These are phyloP conservation scores for Aegithalos caudatus DNA, from an alignment of 2,113 vertebrate species.

Conservation along the genomic window DNA sequence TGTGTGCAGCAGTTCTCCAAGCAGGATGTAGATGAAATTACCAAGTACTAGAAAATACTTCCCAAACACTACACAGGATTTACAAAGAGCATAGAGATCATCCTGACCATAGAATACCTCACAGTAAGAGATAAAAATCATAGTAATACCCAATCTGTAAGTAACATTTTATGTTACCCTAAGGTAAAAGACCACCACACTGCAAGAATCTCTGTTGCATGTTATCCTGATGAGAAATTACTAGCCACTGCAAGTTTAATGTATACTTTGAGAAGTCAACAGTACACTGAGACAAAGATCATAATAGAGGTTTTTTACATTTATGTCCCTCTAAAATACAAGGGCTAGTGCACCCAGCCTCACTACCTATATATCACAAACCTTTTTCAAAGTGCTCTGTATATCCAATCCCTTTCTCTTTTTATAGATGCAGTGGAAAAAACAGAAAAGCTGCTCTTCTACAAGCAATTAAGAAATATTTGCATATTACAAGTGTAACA, in stretches of 20 bases:
- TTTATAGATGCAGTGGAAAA: background rate
- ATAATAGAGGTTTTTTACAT: background rate
- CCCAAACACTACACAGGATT: background rate
- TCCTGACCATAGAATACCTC: background rate
- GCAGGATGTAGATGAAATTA: background rate
- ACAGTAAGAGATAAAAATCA: background rate
- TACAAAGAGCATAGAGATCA: background rate
- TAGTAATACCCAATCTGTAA: background rate
- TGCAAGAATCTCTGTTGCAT: background rate
- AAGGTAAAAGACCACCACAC: too few relatives aligned
- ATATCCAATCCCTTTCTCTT: background rate
- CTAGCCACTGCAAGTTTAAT: background rate
- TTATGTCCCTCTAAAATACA: background rate
- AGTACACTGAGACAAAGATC: background rate
- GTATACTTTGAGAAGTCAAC: background rate
- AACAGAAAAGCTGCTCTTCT: background rate
- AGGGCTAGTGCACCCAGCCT: background rate
- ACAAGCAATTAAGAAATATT: background rate
- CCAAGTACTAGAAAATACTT: background rate
- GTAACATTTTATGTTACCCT: background rate
- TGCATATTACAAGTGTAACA: background rate
- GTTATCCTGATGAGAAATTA: background rate
- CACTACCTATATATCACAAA: background rate
- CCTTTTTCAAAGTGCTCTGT: background rate
- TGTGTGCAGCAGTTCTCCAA: background rate